Base-by-base conservation (phyloP, 2,113 vertebrate genomes). In the Odobenus rosmarus region DNA sequence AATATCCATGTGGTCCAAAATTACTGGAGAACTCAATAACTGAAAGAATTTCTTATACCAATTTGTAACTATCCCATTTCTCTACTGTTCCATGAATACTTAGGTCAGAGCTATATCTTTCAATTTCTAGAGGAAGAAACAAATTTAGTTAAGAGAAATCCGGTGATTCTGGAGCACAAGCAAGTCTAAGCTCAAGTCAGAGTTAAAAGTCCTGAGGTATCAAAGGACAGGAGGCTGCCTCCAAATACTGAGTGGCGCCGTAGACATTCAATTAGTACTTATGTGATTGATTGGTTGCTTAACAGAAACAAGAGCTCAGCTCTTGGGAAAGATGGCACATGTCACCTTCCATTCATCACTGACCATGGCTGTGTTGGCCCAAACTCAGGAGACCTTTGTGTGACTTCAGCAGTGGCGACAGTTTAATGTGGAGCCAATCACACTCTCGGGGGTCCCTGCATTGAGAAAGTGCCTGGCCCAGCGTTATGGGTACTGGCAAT, bases 111-210 rank as follows among this genome's bases (percentile, higher is more conserved):
- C 15, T 64, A 71, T 64, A 9, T 83, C 61, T 49, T 91, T 92
- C 2, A 2, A 53, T n/a, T 92, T 93, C 67, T 57, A 67, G n/a
- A n/a, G 39, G 7, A 81, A 83, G 76, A 82, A 90, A 67, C 19
- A 90, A 61, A 88, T 90, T 7, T 46, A 71, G 33, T 90, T 87
- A 64, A 80, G 57, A 61, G 36, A 90, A 96, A 90, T 4, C 18
- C 57, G 55, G 3, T 46, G 79, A 77, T 57, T 90, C 74, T 49
- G 36, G n/a, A 86, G 24, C n/a, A 85, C 69, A 33, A 13, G 6
- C n/a, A 96, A 23, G 12, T 46, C 39, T 42, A 96, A 74, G 26
- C 26, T 84, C 61, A 94, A 95, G 46, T 88, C 55, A 88, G 33
- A 93, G 14, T 93, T 64, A 93, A 57, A 93, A 91, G 62, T 62